Base-by-base conservation (phyloP, 2,113 vertebrate genomes). In the Elachura formosa region DNA sequence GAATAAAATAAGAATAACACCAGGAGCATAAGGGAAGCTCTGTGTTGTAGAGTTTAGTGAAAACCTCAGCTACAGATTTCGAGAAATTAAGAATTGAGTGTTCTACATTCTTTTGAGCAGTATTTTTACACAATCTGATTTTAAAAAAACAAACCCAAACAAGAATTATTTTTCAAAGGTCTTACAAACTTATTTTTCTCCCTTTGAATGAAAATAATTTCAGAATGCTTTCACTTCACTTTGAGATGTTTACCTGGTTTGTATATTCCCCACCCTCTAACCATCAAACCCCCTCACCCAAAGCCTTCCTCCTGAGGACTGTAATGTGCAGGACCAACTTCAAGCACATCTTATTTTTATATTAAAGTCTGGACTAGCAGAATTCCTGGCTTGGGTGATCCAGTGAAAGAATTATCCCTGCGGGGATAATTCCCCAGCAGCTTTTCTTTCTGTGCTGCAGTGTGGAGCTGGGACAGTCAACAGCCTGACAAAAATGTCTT, bases 401-500 rank as follows among this genome's bases (percentile, higher is more conserved):
- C 6, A 9, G 2, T 12, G 33, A 41, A 76, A 80, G 17, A 33
- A n/a, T n/a, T 56, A n/a, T 21, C 9, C 45, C 25, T 41, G 10
- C 9, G 28, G 72, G 51, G 61, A 34, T 63, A 31, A 69, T 9
- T 19, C 26, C 22, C 5, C 11, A 13, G 33, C 2, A 3, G 26
- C 43, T 89, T 55, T 79, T 10, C 31, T 55, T 10, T 43, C 1
- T 1, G 12, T 2, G 0, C 45, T 46, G 31, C 48, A 13, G 16
- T 1, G 2, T 31, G 40, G 14, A 51, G 59, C n/a, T 64, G 49
- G 45, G 41, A 82, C 34, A 21, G 88, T 51, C 11, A 24, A 1
- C 31, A 46, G 38, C 12, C 26, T 41, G 38, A 11, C 2, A 58
- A 8, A 74, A 67, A 8, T 6, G 0, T 56, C n/a, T 36, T 11